Base-by-base conservation (phyloP, 2,888 invertebrate species). In the Scaptomyza caliginosa region DNA sequence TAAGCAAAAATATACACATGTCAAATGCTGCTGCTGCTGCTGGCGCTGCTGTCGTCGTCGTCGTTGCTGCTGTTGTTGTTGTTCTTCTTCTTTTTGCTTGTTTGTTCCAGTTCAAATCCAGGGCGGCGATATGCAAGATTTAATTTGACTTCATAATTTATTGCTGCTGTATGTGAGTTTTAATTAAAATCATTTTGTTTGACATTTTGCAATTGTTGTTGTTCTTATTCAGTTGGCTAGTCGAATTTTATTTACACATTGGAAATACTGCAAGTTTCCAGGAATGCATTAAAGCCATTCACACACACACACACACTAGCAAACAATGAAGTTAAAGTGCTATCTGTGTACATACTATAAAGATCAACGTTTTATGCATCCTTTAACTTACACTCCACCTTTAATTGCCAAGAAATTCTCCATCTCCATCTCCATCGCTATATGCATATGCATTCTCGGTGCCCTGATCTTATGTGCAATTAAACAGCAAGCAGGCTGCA, bases 321-420 rank as follows among this genome's bases (percentile, higher is more conserved):
- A 24, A 6, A 50, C 62, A 62, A 56, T 46, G 49, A 50, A 67
- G 49, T 21, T 56, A 50, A 52, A 49, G 65, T 75, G 75, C 64
- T 52, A 51, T 34, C 34, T 34, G 4, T 16, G 34, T 59, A 45
- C 58, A 42, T 73, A 34, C 34, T 34, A 85, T 87, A 88, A 88
- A 88, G 86, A 89, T 82, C 80, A 74, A 67, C 77, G 76, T 84
- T 88, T 88, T 88, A 88, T 88, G 88, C 79, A 75, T 81, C 84
- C 84, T 88, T 34, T 86, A 88, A 86, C 77, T 88, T 88, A 85
- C 82, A 86, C 84, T 85, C 85, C 85, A 89, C 87, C 87, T 89
- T 89, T 89, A 89, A 89, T 89, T 89, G 89, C 89, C 88, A 77
- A 67, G 73, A 78, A 83, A 88, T 88, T 7, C 32, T 7, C 13